A percentile compares a stretch with the other conserved stretches of the same genome.
These are phyloP conservation scores for Mesitornis unicolor DNA, from an alignment of 2,113 vertebrate genomes.

Conservation along the genomic window DNA sequence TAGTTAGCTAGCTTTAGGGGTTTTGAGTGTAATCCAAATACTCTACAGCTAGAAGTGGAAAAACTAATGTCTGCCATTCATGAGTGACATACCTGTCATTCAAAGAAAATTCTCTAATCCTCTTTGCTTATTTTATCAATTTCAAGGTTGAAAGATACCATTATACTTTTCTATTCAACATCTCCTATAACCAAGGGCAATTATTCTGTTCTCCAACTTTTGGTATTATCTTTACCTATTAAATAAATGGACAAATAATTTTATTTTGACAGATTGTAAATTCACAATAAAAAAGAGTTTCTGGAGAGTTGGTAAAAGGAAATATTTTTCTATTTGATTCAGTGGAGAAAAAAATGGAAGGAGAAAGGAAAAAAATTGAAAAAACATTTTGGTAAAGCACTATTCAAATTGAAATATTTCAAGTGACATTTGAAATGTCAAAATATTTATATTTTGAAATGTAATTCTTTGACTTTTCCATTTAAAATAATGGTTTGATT, in stretches of 20 bases:
- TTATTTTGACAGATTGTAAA: neutral
- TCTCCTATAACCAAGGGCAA: neutral
- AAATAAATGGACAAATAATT: neutral
- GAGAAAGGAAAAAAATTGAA: neutral
- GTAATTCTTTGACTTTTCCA: neutral
- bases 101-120: neutral
- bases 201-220: neutral
- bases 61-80: neutral
- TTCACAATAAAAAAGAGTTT: neutral
- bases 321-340: neutral
- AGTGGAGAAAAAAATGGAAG: neutral
- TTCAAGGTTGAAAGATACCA: neutral
- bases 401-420: neutral
- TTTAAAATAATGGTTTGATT: neutral
- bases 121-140: neutral
- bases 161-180: neutral
- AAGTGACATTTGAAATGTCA: neutral
- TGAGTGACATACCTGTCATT: neutral
- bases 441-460: neutral
- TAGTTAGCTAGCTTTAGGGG: neutral
- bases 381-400: neutral
- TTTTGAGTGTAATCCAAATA: neutral
- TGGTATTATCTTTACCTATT: neutral
- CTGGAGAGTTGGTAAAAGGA: neutral
- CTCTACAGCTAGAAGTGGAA: neutral